phyloP scores from a whole-genome alignment of 2,113 vertebrate genomes.

The Ranitomeya variabilis region DNA sequence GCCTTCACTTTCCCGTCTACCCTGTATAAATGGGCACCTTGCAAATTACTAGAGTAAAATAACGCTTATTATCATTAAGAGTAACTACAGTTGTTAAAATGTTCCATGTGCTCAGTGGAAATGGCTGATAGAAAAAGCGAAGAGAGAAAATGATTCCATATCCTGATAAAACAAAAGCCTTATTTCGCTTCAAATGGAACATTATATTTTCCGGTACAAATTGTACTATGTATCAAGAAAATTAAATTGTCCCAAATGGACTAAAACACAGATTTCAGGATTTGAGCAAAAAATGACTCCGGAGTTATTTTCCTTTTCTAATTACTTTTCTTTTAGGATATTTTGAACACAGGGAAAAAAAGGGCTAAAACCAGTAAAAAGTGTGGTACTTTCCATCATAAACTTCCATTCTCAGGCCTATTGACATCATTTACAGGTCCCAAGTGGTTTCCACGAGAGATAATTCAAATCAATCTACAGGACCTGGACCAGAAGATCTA shows the following conservation, averaged over 20 bases:
- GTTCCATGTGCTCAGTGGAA: conserved; percentile 55
- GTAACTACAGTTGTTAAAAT: conserved; percentile 54
- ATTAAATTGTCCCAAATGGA: conserved; percentile 38
- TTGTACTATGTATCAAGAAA: conserved; percentile 2
- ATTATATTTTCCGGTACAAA: conserved; percentile 28
- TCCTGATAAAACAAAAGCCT: conserved; percentile 48
- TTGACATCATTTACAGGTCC: background rate
- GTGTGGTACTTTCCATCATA: background rate
- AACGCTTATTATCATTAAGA: conserved; percentile 57
- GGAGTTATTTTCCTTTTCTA: background rate
- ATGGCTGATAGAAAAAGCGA: conserved; percentile 41
- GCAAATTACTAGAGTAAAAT: conserved; percentile 56
- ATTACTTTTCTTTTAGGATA: background rate
- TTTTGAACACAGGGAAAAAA: background rate
- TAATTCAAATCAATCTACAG: no score
- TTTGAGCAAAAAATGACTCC: background rate
- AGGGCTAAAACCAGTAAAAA: background rate
- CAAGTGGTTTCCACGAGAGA: background rate
- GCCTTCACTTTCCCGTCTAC: conserved; percentile 37
- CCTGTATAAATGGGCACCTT: conserved; percentile 51
- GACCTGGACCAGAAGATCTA: no score
- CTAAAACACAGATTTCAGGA: background rate
- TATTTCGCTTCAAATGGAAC: conserved; percentile 42
- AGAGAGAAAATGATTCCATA: conserved; percentile 36
- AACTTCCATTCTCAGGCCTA: background rate